Conservation (phyloP, 1,140 invertebrate genomes). For the Stegodyphus mimosarum region DNA sequence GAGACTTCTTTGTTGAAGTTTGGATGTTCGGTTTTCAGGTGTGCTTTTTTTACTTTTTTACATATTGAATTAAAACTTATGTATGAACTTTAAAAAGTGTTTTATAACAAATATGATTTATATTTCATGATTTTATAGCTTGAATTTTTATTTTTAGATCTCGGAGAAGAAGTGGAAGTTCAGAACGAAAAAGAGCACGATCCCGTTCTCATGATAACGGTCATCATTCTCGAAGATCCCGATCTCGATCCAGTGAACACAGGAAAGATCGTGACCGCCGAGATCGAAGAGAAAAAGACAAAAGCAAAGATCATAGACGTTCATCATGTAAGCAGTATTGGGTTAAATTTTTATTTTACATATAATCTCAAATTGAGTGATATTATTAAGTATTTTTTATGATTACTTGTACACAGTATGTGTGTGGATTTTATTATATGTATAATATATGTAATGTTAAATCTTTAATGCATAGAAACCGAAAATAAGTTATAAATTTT, state of each 20-base stretch:
- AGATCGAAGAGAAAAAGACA: conserved; percentile 17
- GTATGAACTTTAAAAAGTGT: not conserved
- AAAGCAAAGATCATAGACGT: conserved; percentile 9
- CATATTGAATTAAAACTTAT: not conserved
- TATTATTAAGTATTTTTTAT: too few species aligned
- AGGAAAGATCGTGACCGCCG: conserved; percentile 4
- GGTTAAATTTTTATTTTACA: too few species aligned
- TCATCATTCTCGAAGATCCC: conserved; percentile 26
- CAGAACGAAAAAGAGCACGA: conserved; percentile 23
- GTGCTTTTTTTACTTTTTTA: not conserved
- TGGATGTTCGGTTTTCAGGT: not conserved
- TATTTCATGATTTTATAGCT: not conserved
- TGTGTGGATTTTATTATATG: too few species aligned
- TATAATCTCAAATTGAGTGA: too few species aligned
- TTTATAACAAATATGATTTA: not conserved
- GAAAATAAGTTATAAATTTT: too few species aligned
- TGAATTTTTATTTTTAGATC: conserved; percentile 1
- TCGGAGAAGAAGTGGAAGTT: conserved; percentile 37
- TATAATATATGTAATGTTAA: too few species aligned
- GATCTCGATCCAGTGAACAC: conserved; percentile 32
- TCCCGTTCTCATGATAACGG: conserved; percentile 38
- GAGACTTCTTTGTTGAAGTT: not conserved
- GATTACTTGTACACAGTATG: too few species aligned
- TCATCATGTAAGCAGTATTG: not conserved
- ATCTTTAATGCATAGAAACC: too few species aligned